These are phyloP conservation scores for Mormoops blainvillei DNA, from an alignment of 2,113 vertebrate genomes.

Conservation along the genomic window DNA sequence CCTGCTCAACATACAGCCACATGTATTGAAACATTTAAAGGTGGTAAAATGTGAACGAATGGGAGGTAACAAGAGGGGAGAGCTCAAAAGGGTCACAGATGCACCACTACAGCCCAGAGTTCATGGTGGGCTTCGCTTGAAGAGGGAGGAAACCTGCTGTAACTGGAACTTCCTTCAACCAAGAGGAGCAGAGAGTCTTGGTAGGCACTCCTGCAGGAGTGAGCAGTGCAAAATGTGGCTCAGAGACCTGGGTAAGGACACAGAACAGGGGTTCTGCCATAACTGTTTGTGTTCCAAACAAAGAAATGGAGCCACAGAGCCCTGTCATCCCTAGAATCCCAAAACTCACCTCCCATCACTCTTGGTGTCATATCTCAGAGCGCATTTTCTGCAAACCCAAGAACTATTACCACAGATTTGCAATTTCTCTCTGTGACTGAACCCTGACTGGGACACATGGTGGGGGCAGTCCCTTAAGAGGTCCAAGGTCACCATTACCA, in stretches of 20 bases:
- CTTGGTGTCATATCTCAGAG: background rate
- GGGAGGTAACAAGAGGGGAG: background rate
- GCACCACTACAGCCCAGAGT: background rate
- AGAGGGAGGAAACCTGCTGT: background rate
- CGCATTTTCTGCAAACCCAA: background rate
- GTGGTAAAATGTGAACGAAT: background rate
- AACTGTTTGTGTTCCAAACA: background rate
- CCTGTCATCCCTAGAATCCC: background rate
- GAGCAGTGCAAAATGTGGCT: background rate
- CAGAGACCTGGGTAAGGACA: background rate
- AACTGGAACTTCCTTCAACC: background rate
- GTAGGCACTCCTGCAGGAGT: background rate
- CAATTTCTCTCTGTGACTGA: background rate
- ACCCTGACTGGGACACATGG: background rate
- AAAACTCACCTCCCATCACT: background rate
- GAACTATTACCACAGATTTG: background rate
- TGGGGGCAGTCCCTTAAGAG: background rate
- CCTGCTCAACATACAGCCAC: background rate
- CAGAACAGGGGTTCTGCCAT: background rate
- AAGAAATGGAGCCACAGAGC: background rate
- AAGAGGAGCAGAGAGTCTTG: background rate
- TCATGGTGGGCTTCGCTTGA: background rate
- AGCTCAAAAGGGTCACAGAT: background rate
- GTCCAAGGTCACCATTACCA: background rate
- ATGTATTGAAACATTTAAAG: background rate